These are phyloP conservation scores for Ageneiosus marmoratus DNA, from an alignment of 2,113 vertebrate genomes.

Conservation along the genomic window DNA sequence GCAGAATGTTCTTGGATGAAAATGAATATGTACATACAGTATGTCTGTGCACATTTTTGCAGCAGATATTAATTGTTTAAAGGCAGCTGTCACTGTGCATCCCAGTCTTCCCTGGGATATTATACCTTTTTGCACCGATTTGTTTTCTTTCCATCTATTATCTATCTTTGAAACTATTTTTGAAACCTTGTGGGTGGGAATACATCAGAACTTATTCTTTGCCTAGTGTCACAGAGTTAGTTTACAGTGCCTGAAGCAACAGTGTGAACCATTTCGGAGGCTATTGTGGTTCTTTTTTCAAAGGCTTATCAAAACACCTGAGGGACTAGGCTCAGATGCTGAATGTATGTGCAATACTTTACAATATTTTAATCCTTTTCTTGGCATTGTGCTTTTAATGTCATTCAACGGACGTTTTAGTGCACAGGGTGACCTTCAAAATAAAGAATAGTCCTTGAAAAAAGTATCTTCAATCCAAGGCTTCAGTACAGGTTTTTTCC, in stretches of 20 bases:
- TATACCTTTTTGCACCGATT: background rate
- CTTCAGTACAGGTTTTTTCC: conserved; percentile 36
- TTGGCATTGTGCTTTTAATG: background rate
- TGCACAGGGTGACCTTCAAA: background rate
- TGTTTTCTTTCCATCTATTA: background rate
- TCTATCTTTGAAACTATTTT: conserved; percentile 30
- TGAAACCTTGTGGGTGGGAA: conserved; percentile 23
- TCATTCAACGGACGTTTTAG: background rate
- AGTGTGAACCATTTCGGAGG: conserved; percentile 3
- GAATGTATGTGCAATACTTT: background rate
- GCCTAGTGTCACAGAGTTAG: conserved; percentile 3
- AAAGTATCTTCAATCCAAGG: conserved; percentile 14
- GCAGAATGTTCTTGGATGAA: background rate
- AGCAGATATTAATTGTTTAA: background rate
- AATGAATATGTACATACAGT: background rate
- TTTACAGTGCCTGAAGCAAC: background rate
- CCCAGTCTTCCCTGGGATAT: background rate
- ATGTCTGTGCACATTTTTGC: background rate
- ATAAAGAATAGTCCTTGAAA: conserved; percentile 4
- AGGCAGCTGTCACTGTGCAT: background rate
- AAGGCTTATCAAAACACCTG: conserved; percentile 18
- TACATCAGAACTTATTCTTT: conserved; percentile 7
- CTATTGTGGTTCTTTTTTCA: background rate
- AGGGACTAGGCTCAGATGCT: conserved; percentile 8
- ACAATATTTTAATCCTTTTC: conserved; percentile 1